A percentile compares a stretch with the other conserved stretches of the same genome.
phyloP scores from a whole-genome alignment of 2,113 vertebrate species.

The Hemiscyllium ocellatum region DNA sequence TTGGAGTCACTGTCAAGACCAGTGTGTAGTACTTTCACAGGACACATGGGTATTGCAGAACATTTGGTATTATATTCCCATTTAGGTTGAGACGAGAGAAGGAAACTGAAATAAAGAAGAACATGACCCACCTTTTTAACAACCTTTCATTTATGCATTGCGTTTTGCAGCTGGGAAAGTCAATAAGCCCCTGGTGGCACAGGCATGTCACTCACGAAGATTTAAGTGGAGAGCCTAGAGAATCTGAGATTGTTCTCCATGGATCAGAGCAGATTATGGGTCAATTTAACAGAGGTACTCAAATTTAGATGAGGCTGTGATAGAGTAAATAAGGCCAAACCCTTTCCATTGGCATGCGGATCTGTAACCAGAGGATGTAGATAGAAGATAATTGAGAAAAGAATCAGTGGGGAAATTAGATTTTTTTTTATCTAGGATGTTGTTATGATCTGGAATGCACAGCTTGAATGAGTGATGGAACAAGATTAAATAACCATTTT shows the following conservation, averaged over 20 bases:
- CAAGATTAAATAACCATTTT: background rate
- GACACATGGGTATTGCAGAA: background rate
- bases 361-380: too few species aligned
- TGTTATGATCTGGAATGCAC: background rate
- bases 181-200: background rate
- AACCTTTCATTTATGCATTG: background rate
- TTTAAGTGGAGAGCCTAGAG: background rate
- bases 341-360: too few species aligned
- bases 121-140: background rate
- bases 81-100: background rate
- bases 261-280: background rate
- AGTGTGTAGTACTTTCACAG: background rate
- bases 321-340: too few species aligned
- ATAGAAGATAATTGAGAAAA: too few species aligned
- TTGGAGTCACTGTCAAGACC: background rate
- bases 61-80: background rate
- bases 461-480: background rate
- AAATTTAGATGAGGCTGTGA: too few species aligned
- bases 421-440: too few species aligned
- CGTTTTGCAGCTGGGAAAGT: background rate
- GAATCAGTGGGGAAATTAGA: too few species aligned
- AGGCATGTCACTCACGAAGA: background rate
- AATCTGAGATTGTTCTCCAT: background rate
- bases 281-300: too few species aligned
- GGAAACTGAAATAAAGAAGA: background rate